A percentile compares a stretch with the other conserved stretches of the same genome.
Conservation (phyloP, 2,797 vertebrate species). For the Telmatherina bonti region DNA sequence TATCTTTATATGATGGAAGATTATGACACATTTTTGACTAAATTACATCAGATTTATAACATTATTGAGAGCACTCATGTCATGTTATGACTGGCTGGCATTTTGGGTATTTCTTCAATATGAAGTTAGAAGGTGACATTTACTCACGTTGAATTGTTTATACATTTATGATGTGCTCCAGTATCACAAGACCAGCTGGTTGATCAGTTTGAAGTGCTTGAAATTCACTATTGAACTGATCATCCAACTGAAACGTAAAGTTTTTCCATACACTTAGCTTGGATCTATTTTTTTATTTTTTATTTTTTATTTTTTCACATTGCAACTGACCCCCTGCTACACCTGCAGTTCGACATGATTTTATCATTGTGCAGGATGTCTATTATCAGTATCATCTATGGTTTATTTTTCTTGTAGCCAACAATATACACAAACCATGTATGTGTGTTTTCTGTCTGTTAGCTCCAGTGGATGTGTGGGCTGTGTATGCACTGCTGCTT, state of each 20-base stretch:
- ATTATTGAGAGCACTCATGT: neutral
- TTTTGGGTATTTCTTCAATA: neutral
- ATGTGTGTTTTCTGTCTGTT: conserved; percentile 7
- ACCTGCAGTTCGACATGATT: neutral
- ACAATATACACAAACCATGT: neutral
- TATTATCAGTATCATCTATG: neutral
- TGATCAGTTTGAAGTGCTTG: neutral
- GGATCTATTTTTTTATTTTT: neutral
- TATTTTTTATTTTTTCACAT: too few relatives aligned
- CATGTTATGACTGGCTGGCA: neutral
- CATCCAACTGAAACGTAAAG: too few relatives aligned
- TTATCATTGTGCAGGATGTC: neutral
- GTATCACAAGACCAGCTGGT: neutral
- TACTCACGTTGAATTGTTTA: neutral
- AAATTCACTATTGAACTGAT: neutral
- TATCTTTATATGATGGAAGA: neutral
- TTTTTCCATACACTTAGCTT: neutral
- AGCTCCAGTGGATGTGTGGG: neutral
- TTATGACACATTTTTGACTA: neutral
- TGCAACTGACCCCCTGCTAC: neutral
- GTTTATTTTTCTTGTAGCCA: neutral
- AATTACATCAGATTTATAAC: neutral
- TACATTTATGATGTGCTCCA: neutral
- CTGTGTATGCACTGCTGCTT: conserved; percentile 43
- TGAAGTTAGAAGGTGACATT: neutral